Evolutionary conservation across 2,888 invertebrate species (phyloP).

Genomic region (Conops quadrifasciatus): DNA sequence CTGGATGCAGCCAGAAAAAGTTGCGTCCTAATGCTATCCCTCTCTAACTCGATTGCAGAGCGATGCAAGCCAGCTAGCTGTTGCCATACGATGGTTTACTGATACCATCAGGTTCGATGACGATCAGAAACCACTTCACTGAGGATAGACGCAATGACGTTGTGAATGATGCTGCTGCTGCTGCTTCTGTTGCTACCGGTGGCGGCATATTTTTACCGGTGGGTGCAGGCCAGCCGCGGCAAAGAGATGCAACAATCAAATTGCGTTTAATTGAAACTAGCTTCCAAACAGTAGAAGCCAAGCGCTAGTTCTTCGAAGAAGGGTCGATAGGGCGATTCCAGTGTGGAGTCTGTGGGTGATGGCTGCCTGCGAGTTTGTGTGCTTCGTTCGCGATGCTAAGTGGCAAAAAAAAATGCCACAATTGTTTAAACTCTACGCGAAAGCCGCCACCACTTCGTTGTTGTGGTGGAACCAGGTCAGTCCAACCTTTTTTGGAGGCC

Average conservation of each 20-base stretch:
- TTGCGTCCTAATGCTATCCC: slow-evolving; percentile 20
- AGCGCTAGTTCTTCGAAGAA: background rate
- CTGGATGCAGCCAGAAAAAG: slow-evolving; percentile 11
- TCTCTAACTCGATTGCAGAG: slow-evolving; percentile 20
- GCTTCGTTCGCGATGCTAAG: background rate
- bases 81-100: background rate
- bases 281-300: slow-evolving; percentile 33
- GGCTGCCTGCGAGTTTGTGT: slow-evolving; percentile 20
- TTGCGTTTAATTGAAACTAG: slow-evolving; percentile 51
- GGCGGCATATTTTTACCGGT: background rate
- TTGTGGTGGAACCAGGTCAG: slow-evolving; percentile 21
- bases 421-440: slow-evolving; percentile 27
- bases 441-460: slow-evolving; percentile 2
- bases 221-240: background rate
- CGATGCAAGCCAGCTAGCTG: slow-evolving; percentile 26
- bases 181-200: slow-evolving; percentile 22
- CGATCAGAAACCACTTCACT: slow-evolving; percentile 7
- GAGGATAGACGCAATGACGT: background rate
- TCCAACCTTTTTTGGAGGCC: slow-evolving; percentile 47
- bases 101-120: background rate
- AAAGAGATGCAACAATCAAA: slow-evolving; percentile 46
- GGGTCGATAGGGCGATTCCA: background rate
- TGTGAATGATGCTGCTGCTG: slow-evolving; percentile 14
- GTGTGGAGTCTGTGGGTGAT: slow-evolving; percentile 7
- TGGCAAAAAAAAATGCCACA: slow-evolving; percentile 35